A percentile compares a stretch with the other conserved stretches of the same genome.
Conservation (phyloP, 2,888 invertebrate species). For the Physocephala rufipes region DNA sequence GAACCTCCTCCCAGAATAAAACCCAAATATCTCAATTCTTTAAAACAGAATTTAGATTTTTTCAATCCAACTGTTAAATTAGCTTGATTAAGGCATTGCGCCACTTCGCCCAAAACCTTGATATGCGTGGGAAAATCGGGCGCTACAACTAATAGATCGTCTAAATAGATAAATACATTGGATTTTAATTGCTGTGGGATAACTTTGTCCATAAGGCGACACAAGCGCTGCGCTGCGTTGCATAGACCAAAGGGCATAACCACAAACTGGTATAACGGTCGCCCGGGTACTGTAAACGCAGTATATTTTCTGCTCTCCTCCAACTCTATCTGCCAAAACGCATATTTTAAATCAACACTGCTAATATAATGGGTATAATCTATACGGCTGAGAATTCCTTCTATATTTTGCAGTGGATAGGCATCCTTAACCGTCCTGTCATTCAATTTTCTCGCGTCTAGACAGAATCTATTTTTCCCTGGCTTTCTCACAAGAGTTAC, state of each 20-base stretch:
- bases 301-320: background rate
- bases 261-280: conserved; percentile 1
- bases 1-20: conserved; percentile 35
- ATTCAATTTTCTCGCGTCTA: conserved; percentile 26
- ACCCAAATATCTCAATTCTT: conserved; percentile 40
- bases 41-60: conserved; percentile 41
- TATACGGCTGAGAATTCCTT: conserved; percentile 4
- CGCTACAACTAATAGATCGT: conserved; percentile 36
- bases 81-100: conserved; percentile 29
- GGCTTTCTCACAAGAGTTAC: conserved; percentile 21
- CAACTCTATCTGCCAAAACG: conserved; percentile 6
- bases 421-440: conserved; percentile 17
- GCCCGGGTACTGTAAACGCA: background rate
- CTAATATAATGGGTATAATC: conserved; percentile 1
- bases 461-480: conserved; percentile 29
- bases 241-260: conserved; percentile 6
- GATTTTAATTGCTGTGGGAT: background rate
- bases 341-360: conserved; percentile 13
- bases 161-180: conserved; percentile 20
- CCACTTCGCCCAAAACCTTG: conserved; percentile 29
- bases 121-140: conserved; percentile 37
- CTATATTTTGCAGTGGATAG: conserved; percentile 15
- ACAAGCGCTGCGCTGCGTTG: conserved; percentile 11
- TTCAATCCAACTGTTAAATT: conserved; percentile 37
- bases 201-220: background rate